Evolutionary conservation across 2,797 vertebrate genomes (phyloP).

Genomic region (Gymnothorax javanicus): DNA sequence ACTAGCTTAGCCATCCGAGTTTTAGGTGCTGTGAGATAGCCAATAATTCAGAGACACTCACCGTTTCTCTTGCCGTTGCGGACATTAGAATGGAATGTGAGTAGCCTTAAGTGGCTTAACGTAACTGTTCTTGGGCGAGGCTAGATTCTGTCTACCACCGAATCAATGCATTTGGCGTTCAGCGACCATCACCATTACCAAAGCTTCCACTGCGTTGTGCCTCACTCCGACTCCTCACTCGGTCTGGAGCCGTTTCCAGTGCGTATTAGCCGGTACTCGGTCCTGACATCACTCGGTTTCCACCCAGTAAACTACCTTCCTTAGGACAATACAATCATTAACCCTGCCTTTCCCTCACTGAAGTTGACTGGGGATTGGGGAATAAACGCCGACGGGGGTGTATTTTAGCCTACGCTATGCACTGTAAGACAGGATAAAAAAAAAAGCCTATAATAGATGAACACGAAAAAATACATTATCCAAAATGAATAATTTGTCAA

Average conservation of each 20-base stretch:
- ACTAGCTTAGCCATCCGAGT: not conserved
- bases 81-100: not conserved
- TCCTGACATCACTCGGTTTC: conserved; percentile 36
- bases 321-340: conserved; percentile 12
- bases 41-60: conserved; percentile 4
- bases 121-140: not conserved
- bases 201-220: not conserved
- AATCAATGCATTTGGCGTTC: not conserved
- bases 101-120: not conserved
- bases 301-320: conserved; percentile 19
- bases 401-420: not conserved
- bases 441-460: not conserved
- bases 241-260: conserved; percentile 23
- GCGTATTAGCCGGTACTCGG: conserved; percentile 27
- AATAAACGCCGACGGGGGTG: not conserved
- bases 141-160: not conserved
- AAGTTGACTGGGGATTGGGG: not conserved
- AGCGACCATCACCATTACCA: not conserved
- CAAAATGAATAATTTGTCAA: too few species aligned
- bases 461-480: too few species aligned
- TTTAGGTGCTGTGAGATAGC: not conserved
- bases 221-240: not conserved
- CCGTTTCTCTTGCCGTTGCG: not conserved
- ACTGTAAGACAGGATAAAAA: not conserved
- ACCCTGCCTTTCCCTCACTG: not conserved